Evolutionary conservation across 2,888 invertebrate species (phyloP).

Genomic region (Pinctada fucata): DNA sequence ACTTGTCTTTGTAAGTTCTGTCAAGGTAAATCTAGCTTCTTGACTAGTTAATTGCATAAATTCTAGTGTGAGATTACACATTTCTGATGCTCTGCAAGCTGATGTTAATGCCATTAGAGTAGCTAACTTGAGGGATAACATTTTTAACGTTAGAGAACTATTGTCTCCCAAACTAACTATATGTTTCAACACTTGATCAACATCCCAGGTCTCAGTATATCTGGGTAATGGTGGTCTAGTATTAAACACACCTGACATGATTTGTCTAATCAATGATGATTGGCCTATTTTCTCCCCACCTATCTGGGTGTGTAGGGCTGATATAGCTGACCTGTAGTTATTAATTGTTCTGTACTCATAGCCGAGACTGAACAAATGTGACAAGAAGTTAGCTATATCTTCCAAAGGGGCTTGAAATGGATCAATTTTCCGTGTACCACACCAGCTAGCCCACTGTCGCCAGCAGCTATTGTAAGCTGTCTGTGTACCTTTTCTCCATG

Average conservation of each 20-base stretch:
- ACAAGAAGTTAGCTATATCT: neutral
- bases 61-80: neutral
- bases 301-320: neutral
- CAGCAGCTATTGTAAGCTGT: conserved; percentile 10
- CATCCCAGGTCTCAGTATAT: conserved; percentile 2
- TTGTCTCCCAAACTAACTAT: neutral
- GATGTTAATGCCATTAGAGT: conserved; percentile 1
- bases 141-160: neutral
- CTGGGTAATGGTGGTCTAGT: neutral
- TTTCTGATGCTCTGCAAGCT: conserved; percentile 5
- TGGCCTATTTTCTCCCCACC: neutral
- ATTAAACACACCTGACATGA: conserved; percentile 7
- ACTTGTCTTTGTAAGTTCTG: neutral
- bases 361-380: neutral
- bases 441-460: too few species aligned
- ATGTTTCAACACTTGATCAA: neutral
- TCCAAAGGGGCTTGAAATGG: neutral
- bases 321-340: conserved; percentile 3
- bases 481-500: conserved; percentile 4
- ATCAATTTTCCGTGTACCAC: neutral
- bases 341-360: conserved; percentile 8
- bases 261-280: neutral
- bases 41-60: neutral
- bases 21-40: neutral
- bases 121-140: neutral